Evolutionary conservation across 2,888 invertebrate species (phyloP).

Genomic region (Rhabditoides inermis): DNA sequence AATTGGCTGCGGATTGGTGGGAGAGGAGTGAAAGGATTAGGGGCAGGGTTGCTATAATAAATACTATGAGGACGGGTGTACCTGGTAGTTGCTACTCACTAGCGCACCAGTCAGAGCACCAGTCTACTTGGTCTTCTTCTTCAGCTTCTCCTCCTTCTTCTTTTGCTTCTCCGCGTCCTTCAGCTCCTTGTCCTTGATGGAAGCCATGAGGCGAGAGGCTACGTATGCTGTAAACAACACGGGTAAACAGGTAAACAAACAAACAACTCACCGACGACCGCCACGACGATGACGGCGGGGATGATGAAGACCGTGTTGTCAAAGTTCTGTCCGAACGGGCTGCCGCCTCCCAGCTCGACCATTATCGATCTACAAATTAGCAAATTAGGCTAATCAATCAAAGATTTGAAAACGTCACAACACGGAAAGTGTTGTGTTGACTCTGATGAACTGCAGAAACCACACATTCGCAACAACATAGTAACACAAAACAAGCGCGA

Average conservation of each 20-base stretch:
- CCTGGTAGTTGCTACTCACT: no score
- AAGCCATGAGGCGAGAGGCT: neutral
- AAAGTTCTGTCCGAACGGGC: conserved; percentile 57
- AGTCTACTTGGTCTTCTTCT: conserved; percentile 2
- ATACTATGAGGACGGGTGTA: no score
- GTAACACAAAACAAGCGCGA: no score
- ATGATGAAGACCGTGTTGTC: conserved; percentile 77
- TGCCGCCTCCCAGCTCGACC: conserved; percentile 35
- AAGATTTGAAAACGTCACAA: no score
- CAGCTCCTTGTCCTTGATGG: conserved; percentile 5
- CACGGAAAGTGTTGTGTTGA: no score
- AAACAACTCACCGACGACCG: conserved; percentile 67
- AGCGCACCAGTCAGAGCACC: neutral
- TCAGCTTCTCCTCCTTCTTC: conserved; percentile 1
- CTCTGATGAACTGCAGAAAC: no score
- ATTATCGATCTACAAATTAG: no score
- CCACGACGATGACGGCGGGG: conserved; percentile 72
- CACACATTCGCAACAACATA: no score
- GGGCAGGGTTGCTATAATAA: no score
- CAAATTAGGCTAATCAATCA: no score
- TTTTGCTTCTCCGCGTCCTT: neutral
- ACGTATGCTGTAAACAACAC: neutral
- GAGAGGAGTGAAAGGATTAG: no score
- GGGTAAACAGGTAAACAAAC: neutral
- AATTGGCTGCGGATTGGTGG: no score